Evolutionary conservation across 2,113 vertebrate species (phyloP).

Genomic region (Laticauda colubrina): DNA sequence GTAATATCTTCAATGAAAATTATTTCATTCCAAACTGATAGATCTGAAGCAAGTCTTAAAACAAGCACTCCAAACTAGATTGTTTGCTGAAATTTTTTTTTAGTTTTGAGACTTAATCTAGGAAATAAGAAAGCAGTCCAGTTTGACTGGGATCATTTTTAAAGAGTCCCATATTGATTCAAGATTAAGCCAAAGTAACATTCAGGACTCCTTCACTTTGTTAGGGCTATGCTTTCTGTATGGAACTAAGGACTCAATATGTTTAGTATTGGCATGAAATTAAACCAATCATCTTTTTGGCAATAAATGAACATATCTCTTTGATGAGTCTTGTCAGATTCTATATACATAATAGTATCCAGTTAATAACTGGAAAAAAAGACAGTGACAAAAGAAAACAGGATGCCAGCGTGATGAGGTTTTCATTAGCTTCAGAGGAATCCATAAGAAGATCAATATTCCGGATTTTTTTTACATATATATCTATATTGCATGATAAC

Average conservation of each 20-base stretch:
- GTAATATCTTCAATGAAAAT: neutral
- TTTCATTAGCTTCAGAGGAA: neutral
- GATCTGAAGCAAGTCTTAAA: neutral
- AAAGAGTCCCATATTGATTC: neutral
- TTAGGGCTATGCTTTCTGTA: neutral
- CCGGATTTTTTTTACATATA: neutral
- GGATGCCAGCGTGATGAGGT: neutral
- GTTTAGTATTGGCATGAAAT: neutral
- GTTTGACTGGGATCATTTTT: neutral
- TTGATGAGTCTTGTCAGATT: neutral
- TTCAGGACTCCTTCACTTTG: neutral
- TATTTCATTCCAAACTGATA: neutral
- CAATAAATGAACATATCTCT: neutral
- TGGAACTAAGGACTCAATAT: neutral
- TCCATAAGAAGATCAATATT: neutral
- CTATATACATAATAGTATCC: neutral
- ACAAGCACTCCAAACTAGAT: slow-evolving; percentile 8
- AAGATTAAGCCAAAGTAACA: neutral
- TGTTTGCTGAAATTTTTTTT: neutral
- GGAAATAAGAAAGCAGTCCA: neutral
- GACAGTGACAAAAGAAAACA: neutral
- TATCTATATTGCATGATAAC: neutral
- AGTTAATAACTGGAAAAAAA: neutral
- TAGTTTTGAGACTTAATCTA: neutral
- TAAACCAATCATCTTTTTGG: neutral